Percentiles rank a stretch among this genome's conserved stretches.
These are phyloP conservation scores for Cephus rjabovi DNA, from an alignment of 2,888 invertebrate species.

Conservation along the genomic window DNA sequence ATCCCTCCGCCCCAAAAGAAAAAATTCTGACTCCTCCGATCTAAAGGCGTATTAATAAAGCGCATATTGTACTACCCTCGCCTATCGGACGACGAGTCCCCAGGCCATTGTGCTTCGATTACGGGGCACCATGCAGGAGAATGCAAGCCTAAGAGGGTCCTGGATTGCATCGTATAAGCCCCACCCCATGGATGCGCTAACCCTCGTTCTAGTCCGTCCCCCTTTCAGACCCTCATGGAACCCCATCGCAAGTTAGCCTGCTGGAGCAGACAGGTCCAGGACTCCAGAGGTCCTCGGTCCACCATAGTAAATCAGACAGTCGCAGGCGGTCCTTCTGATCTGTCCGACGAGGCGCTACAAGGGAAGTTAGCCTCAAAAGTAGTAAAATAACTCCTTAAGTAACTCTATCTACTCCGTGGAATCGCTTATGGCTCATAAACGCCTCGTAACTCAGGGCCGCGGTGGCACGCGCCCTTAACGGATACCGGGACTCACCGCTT, in stretches of 20 bases:
- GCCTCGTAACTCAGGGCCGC: constrained; percentile 61
- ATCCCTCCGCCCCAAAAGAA: background rate
- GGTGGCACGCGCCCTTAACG: constrained; percentile 56
- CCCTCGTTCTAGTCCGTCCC: constrained; percentile 49
- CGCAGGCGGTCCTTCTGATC: constrained; percentile 66
- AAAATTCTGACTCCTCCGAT: background rate
- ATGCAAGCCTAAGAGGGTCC: constrained; percentile 8
- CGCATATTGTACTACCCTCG: background rate
- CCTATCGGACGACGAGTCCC: background rate
- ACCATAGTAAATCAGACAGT: constrained; percentile 65
- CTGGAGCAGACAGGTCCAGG: constrained; percentile 38
- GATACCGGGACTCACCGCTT: background rate
- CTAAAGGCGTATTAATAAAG: background rate
- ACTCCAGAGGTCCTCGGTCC: constrained; percentile 42
- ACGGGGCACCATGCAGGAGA: background rate
- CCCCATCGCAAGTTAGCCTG: constrained; percentile 47
- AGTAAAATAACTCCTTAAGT: constrained; percentile 59
- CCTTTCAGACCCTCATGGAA: constrained; percentile 49
- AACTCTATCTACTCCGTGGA: constrained; percentile 59
- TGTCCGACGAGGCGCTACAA: constrained; percentile 46
- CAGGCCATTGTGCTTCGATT: background rate
- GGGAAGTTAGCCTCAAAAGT: constrained; percentile 44
- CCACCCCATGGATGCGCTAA: constrained; percentile 55
- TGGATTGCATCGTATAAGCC: constrained; percentile 42
- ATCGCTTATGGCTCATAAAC: constrained; percentile 66